These are phyloP conservation scores for Microcebus griseorufus DNA, from an alignment of 2,113 vertebrate genomes.

Conservation along the genomic window DNA sequence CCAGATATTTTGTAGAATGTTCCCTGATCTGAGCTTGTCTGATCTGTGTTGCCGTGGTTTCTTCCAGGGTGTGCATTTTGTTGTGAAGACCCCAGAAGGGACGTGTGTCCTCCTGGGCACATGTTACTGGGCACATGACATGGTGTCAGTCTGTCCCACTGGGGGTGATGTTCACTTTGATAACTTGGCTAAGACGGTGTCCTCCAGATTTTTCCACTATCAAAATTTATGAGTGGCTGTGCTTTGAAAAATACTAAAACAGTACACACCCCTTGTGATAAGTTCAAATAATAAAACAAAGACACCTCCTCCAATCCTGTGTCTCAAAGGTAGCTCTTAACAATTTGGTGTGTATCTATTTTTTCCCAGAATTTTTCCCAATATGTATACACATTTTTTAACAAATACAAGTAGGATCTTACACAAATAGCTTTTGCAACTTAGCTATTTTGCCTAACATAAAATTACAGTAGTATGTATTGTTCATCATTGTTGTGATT, in stretches of 20 bases:
- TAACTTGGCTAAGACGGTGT: neutral
- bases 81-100: neutral
- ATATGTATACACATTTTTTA: neutral
- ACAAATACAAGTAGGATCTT: neutral
- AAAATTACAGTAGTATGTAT: neutral
- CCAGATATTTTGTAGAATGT: neutral
- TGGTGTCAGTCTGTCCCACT: neutral
- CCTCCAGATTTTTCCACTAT: neutral
- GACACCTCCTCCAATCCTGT: neutral
- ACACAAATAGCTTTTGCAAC: neutral
- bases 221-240: neutral
- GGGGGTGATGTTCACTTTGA: neutral
- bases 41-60: neutral
- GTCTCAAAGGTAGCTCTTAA: neutral
- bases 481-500: neutral
- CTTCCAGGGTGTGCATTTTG: neutral
- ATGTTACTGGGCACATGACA: neutral
- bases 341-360: neutral
- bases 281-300: neutral
- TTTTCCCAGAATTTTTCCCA: neutral
- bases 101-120: neutral
- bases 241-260: neutral
- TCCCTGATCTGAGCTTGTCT: neutral
- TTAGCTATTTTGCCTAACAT: neutral
- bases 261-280: neutral